Evolutionary conservation across 2,888 invertebrate species (phyloP).

Genomic region (Zygothrica quintamaculata): DNA sequence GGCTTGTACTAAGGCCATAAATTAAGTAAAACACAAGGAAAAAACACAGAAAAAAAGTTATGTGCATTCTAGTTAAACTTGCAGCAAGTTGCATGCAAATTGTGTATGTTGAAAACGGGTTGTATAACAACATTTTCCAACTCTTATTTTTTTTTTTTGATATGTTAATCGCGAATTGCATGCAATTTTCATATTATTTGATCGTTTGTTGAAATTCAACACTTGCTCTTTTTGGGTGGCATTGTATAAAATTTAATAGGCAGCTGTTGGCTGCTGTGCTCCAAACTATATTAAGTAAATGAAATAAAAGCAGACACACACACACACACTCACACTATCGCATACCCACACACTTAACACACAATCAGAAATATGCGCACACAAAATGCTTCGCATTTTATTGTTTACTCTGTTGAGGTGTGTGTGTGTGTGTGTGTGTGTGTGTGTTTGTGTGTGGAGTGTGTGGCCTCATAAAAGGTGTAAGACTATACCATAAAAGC

Average conservation of each 20-base stretch:
- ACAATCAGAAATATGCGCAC: constrained; percentile 73
- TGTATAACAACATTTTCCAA: constrained; percentile 69
- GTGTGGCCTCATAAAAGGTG: constrained; percentile 69
- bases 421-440: constrained; percentile 11
- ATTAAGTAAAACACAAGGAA: constrained; percentile 65
- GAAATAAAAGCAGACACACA: constrained; percentile 28
- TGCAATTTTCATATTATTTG: constrained; percentile 79
- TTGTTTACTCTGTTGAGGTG: constrained; percentile 59
- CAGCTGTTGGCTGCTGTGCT: constrained; percentile 50
- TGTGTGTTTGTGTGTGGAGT: no score
- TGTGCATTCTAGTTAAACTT: constrained; percentile 25
- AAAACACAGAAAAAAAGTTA: no score
- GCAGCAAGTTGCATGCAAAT: constrained; percentile 37
- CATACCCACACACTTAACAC: constrained; percentile 25
- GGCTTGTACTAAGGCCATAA: constrained; percentile 66
- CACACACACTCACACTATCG: constrained; percentile 4
- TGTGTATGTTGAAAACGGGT: constrained; percentile 58
- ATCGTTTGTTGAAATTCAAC: constrained; percentile 67
- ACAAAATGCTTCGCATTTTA: constrained; percentile 74
- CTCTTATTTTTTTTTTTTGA: no score
- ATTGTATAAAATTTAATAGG: constrained; percentile 22
- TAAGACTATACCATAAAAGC: constrained; percentile 69
- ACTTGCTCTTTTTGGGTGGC: constrained; percentile 18
- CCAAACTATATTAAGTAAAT: constrained; percentile 44
- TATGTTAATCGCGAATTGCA: constrained; percentile 75